phyloP scores from a whole-genome alignment of 2,113 vertebrate genomes.

The Pandion haliaetus region DNA sequence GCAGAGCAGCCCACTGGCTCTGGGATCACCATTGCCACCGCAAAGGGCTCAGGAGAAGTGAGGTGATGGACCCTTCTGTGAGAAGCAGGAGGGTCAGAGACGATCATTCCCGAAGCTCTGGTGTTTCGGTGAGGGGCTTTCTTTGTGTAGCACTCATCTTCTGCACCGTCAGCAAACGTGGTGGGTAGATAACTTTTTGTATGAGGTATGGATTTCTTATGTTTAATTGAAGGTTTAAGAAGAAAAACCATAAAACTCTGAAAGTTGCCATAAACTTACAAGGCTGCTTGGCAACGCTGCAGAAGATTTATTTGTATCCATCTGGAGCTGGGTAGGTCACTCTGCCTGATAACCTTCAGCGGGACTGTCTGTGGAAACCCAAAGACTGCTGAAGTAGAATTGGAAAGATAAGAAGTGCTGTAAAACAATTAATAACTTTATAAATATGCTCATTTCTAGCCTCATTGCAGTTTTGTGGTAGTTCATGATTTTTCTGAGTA shows the following conservation, averaged over 20 bases:
- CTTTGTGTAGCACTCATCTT: accelerated
- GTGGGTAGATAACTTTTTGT: not conserved
- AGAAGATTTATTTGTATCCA: not conserved
- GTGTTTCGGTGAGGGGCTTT: not conserved
- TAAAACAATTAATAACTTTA: not conserved
- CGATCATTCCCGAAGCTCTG: accelerated
- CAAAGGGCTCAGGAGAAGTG: not conserved
- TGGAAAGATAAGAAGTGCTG: not conserved
- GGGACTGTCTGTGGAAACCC: not conserved
- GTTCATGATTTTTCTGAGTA: not conserved
- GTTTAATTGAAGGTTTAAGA: not conserved
- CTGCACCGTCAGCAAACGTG: accelerated
- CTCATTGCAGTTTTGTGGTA: not conserved
- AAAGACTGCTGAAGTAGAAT: not conserved
- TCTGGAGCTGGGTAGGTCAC: not conserved
- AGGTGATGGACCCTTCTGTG: accelerated
- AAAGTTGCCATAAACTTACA: not conserved
- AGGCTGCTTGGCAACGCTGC: not conserved
- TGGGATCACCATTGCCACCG: accelerated
- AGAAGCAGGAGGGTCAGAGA: accelerated
- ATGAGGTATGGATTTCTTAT: not conserved
- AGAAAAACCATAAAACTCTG: not conserved
- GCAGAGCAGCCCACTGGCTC: not conserved
- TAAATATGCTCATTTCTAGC: not conserved
- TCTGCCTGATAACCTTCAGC: not conserved